Evolutionary conservation across 2,888 invertebrate genomes (phyloP).

Genomic region (Shargacucullia verbasci): DNA sequence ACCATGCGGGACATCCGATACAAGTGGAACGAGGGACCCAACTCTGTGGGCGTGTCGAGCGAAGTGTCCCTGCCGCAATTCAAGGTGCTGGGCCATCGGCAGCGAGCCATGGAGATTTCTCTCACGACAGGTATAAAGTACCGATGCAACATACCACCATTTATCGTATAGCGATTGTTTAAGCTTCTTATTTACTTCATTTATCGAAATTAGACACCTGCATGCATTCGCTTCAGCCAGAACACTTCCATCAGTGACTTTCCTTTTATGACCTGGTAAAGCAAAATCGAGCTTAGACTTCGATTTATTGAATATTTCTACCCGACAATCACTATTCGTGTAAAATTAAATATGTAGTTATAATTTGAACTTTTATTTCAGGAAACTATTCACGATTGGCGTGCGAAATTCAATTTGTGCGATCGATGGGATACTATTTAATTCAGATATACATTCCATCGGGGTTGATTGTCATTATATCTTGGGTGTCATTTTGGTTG

Average conservation of each 20-base stretch:
- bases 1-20: slow-evolving; percentile 99
- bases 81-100: slow-evolving; percentile 98
- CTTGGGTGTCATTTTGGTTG: slow-evolving; percentile 99
- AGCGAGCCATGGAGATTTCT: slow-evolving; percentile 97
- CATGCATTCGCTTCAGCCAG: slow-evolving; percentile 63
- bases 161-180: slow-evolving; percentile 36
- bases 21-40: slow-evolving; percentile 98
- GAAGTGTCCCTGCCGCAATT: slow-evolving; percentile 98
- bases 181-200: slow-evolving; percentile 44
- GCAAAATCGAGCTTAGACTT: slow-evolving; percentile 37
- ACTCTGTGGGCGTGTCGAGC: slow-evolving; percentile 97
- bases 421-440: slow-evolving; percentile 99
- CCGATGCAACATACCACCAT: slow-evolving; percentile 54
- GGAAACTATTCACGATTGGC: slow-evolving; percentile 99
- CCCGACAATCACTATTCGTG: slow-evolving; percentile 7
- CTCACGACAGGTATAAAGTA: slow-evolving; percentile 95
- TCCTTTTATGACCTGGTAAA: slow-evolving; percentile 42
- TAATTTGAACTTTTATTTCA: slow-evolving; percentile 73
- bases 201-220: slow-evolving; percentile 42
- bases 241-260: slow-evolving; percentile 38
- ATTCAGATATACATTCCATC: slow-evolving; percentile 99
- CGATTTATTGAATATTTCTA: slow-evolving; percentile 16
- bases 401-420: slow-evolving; percentile 98
- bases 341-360: slow-evolving; percentile 11
- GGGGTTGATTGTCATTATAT: slow-evolving; percentile 98